Percentiles rank a stretch among this genome's conserved stretches.
Evolutionary conservation across 2,888 invertebrate genomes (phyloP).

Genomic region (Limnephilus auricula): DNA sequence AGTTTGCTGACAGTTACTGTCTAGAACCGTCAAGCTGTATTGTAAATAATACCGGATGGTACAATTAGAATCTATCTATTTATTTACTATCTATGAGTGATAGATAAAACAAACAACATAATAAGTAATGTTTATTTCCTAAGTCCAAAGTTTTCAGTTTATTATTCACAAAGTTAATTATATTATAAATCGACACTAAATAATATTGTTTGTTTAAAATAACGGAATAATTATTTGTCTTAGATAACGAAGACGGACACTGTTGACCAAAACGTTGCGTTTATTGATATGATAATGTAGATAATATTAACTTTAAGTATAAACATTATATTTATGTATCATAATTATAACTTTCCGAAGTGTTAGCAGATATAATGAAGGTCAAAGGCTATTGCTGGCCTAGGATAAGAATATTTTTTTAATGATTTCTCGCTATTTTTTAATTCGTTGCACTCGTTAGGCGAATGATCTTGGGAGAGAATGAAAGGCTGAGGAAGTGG

Average conservation of each 20-base stretch:
- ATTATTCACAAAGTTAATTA: not conserved
- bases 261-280: not conserved
- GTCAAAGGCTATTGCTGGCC: not conserved
- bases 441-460: not conserved
- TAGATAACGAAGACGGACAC: not conserved
- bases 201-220: not conserved
- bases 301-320: not conserved
- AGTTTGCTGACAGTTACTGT: too few species aligned
- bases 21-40: too few species aligned
- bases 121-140: not conserved
- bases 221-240: not conserved
- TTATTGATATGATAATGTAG: not conserved
- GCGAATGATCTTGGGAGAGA: not conserved
- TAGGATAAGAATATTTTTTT: not conserved
- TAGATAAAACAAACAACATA: not conserved
- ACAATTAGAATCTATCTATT: too few species aligned
- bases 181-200: not conserved
- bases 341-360: not conserved
- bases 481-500: not conserved
- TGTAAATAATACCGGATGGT: too few species aligned
- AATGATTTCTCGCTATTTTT: not conserved
- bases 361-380: not conserved
- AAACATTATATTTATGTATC: not conserved
- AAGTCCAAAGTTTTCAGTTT: not conserved
- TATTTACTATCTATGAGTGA: not conserved